Evolutionary conservation across 2,888 invertebrate genomes (phyloP), one percentile per base, ranked within the genome.

Genomic region (Xestia sexstrigata): DNA sequence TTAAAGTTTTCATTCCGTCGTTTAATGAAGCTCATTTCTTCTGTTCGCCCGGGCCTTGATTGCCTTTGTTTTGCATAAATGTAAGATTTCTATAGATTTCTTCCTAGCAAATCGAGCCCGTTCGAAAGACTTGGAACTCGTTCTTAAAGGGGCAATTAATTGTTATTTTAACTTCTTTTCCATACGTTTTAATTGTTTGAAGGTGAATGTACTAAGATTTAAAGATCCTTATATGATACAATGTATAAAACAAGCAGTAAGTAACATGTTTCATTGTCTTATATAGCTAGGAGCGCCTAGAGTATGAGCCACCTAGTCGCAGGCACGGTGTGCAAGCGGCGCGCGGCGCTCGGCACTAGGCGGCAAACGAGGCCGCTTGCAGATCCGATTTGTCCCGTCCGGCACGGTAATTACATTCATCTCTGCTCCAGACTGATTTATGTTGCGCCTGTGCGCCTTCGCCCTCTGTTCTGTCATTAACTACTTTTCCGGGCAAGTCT

Each of bases 1-100:
- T 96, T 96, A 96, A 96, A 96, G 96, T 97, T 97, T 96, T 96
- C 96, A 96, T 96, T 96, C 96, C 94, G 94, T 93, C 94, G 95
- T 95, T 96, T 97, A 96, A 96, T 97, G 96, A 96, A 96, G 95
- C 96, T 96, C 96, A 97, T 96, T 97, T 96, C 96, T 96, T 96
- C 95, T 96, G 96, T 96, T 95, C 96, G 94, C 93, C 93, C 94
- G 95, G 91, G 95, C 93, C 96, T 96, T 96, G 96, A 96, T 96
- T 96, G 95, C 96, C 94, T 96, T 96, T 96, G 96, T 96, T 96
- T 96, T 96, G 96, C 96, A 96, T 96, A 96, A 96, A 96, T 96
- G 96, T 95, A 96, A 95, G 95, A 95, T 95, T 96, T 95, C 96
- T 95, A 96, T 96, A 95, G 96, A 94, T 94, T 95, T 94, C 94